Percentiles rank a stretch among this genome's conserved stretches.
Conservation (phyloP, 2,797 vertebrate species). For the Sebastes ruberrimus region DNA sequence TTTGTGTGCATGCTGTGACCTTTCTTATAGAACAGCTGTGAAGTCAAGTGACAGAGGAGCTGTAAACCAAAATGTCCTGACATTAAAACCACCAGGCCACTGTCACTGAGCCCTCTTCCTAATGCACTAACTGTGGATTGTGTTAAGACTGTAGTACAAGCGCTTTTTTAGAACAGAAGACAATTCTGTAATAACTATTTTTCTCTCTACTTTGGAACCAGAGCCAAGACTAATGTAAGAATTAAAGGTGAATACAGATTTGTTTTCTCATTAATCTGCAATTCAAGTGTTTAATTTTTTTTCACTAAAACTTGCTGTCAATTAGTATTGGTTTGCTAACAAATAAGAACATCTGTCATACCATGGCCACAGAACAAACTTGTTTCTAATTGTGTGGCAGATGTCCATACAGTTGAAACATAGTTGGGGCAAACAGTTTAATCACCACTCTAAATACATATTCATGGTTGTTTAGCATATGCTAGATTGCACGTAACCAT, state of each 20-base stretch:
- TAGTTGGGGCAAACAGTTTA: background rate
- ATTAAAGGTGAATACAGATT: background rate
- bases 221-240: background rate
- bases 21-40: constrained; percentile 55
- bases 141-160: too few relatives aligned
- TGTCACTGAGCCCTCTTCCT: constrained; percentile 21
- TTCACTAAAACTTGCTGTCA: background rate
- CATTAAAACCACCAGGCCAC: constrained; percentile 55
- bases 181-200: background rate
- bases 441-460: background rate
- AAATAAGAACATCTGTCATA: constrained; percentile 10
- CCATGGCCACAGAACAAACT: background rate
- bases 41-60: constrained; percentile 56
- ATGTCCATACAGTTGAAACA: background rate
- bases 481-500: background rate
- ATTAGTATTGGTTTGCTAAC: background rate
- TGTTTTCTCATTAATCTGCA: background rate
- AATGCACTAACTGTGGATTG: background rate
- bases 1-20: constrained; percentile 49
- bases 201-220: background rate
- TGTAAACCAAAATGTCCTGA: constrained; percentile 64
- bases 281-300: background rate
- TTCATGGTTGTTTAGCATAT: background rate
- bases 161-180: background rate
- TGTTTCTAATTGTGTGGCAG: background rate